Conservation (phyloP, 2,797 vertebrate species). For the Tachyglossus aculeatus region DNA sequence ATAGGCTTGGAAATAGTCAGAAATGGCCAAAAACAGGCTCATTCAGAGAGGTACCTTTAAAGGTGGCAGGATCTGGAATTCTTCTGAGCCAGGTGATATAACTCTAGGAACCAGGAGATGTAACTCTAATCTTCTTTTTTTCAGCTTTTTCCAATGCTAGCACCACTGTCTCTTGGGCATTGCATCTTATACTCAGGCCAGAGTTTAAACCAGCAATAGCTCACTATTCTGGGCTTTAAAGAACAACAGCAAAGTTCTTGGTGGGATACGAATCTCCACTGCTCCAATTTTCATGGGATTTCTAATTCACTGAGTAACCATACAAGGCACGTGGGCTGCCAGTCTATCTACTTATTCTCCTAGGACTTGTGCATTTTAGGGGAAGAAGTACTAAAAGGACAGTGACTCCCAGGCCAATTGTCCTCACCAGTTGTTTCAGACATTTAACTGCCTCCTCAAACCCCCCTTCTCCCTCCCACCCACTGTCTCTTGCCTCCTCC, state of each 20-base stretch:
- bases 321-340: not conserved
- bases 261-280: no score
- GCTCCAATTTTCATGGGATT: not conserved
- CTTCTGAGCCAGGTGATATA: slow-evolving; percentile 2
- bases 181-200: no score
- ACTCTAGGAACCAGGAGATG: no score
- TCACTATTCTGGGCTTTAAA: not conserved
- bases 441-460: no score
- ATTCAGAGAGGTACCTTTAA: slow-evolving; percentile 50
- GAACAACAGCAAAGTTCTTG: no score
- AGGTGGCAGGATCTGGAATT: slow-evolving; percentile 31
- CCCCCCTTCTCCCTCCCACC: no score
- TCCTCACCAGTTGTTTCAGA: no score
- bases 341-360: not conserved
- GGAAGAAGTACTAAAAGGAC: not conserved
- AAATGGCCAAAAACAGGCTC: slow-evolving; percentile 25
- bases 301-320: not conserved
- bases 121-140: slow-evolving; percentile 2
- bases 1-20: slow-evolving; percentile 18
- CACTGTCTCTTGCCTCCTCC: no score
- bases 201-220: not conserved
- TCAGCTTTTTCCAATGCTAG: no score
- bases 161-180: no score
- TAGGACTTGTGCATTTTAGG: not conserved
- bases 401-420: not conserved